Conservation (phyloP, 2,888 invertebrate genomes). For the Nymphalis polychloros region DNA sequence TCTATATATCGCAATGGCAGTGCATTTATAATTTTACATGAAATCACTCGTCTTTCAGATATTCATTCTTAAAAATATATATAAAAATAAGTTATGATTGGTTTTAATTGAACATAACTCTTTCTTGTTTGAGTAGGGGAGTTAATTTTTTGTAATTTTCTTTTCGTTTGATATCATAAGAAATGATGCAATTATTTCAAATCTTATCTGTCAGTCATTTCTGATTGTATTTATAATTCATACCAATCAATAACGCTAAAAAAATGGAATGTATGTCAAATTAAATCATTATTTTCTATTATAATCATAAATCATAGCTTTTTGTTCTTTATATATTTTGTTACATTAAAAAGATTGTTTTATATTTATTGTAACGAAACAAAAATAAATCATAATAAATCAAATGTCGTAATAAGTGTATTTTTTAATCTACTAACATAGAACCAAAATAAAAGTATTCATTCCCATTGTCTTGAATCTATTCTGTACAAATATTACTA, state of each 20-base stretch:
- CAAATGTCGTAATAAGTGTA: neutral
- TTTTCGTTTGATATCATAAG: neutral
- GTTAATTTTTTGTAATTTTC: neutral
- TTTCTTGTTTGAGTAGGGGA: neutral
- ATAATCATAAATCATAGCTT: neutral
- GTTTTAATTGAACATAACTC: too few species aligned
- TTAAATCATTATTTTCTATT: neutral
- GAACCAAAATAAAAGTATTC: neutral
- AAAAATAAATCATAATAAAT: neutral
- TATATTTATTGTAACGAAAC: neutral
- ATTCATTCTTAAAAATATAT: slow-evolving; percentile 6
- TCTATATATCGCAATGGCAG: slow-evolving; percentile 55
- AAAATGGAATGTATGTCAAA: slow-evolving; percentile 2
- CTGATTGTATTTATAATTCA: neutral
- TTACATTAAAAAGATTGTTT: too few species aligned
- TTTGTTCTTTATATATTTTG: neutral
- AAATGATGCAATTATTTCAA: neutral
- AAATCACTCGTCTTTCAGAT: slow-evolving; percentile 1
- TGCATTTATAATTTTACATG: slow-evolving; percentile 32
- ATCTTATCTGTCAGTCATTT: neutral
- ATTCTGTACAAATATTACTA: slow-evolving; percentile 3
- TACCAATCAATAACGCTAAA: slow-evolving; percentile 3
- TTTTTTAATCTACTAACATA: neutral
- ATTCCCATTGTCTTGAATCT: neutral
- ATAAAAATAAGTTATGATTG: neutral